Evolutionary conservation across 1,140 invertebrate genomes (phyloP).

Genomic region (Tigriopus japonicus): DNA sequence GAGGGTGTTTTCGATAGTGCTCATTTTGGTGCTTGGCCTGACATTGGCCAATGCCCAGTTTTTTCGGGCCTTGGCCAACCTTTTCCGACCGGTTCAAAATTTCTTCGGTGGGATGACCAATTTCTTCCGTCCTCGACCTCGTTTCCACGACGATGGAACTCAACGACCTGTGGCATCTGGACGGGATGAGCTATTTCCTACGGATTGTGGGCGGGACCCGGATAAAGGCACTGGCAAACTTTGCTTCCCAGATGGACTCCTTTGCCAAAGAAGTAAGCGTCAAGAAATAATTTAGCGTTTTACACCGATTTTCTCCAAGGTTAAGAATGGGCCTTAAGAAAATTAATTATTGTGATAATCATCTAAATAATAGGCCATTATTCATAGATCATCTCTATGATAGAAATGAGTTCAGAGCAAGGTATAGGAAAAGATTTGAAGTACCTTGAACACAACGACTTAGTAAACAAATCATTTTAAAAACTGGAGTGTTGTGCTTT

Average conservation of each 20-base stretch:
- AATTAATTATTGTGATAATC: too few species aligned
- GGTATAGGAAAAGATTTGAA: too few species aligned
- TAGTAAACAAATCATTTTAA: too few species aligned
- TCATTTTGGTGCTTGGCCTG: background rate
- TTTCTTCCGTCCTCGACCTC: background rate
- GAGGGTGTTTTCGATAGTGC: too few species aligned
- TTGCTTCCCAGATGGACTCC: slow-evolving; percentile 10
- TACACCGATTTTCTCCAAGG: too few species aligned
- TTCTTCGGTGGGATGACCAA: background rate
- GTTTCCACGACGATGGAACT: slow-evolving; percentile 6
- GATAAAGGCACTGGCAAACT: slow-evolving; percentile 10
- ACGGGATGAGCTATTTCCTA: slow-evolving; percentile 7
- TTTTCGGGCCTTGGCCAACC: slow-evolving; percentile 4
- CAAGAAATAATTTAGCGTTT: too few species aligned
- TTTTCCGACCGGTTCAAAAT: background rate
- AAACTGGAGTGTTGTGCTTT: too few species aligned
- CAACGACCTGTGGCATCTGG: slow-evolving; percentile 2
- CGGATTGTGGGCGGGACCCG: slow-evolving; percentile 9
- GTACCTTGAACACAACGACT: too few species aligned
- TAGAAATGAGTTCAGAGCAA: too few species aligned
- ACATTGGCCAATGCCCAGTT: slow-evolving; percentile 7
- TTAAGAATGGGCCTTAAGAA: too few species aligned
- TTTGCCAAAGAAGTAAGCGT: slow-evolving; percentile 10
- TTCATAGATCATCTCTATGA: too few species aligned
- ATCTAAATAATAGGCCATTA: too few species aligned